Percentiles rank a stretch among this genome's conserved stretches.
Conservation (phyloP, 1,140 invertebrate species). For the Oncopeltus fasciatus region DNA sequence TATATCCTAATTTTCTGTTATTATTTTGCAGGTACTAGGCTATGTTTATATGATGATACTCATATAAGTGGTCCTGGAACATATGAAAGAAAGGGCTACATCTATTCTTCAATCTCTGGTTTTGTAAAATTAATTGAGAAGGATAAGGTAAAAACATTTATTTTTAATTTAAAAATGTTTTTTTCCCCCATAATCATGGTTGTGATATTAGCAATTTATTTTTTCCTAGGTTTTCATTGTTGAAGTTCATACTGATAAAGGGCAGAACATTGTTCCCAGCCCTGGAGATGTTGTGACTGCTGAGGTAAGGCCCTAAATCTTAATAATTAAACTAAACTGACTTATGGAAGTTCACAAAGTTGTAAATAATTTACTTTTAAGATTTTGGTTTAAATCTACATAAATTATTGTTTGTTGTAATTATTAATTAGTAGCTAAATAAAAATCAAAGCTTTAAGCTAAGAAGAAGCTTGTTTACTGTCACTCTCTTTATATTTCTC, state of each 20-base stretch:
- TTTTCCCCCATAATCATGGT: background rate
- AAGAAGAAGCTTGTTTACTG: too few relatives aligned
- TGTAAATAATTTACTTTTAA: background rate
- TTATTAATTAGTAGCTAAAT: too few relatives aligned
- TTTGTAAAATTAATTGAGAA: slow-evolving; percentile 45
- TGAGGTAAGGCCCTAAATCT: background rate
- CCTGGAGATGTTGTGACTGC: background rate
- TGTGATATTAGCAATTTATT: background rate
- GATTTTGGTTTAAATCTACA: background rate
- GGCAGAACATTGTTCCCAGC: background rate
- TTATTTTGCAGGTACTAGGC: slow-evolving; percentile 61
- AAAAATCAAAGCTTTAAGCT: too few relatives aligned
- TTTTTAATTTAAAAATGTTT: background rate
- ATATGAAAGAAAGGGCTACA: slow-evolving; percentile 67
- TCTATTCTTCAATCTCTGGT: slow-evolving; percentile 69
- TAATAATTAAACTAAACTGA: too few relatives aligned
- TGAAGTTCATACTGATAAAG: background rate
- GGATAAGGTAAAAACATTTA: slow-evolving; percentile 40
- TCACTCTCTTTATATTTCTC: too few relatives aligned
- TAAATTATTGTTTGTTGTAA: too few relatives aligned
- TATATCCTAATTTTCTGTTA: too few relatives aligned
- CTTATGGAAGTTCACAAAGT: background rate
- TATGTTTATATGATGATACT: slow-evolving; percentile 49
- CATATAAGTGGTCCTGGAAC: slow-evolving; percentile 60
- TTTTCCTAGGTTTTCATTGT: background rate